A percentile compares a stretch with the other conserved stretches of the same genome.
Conservation (phyloP, 2,797 vertebrate genomes). For the Parambassis ranga region DNA sequence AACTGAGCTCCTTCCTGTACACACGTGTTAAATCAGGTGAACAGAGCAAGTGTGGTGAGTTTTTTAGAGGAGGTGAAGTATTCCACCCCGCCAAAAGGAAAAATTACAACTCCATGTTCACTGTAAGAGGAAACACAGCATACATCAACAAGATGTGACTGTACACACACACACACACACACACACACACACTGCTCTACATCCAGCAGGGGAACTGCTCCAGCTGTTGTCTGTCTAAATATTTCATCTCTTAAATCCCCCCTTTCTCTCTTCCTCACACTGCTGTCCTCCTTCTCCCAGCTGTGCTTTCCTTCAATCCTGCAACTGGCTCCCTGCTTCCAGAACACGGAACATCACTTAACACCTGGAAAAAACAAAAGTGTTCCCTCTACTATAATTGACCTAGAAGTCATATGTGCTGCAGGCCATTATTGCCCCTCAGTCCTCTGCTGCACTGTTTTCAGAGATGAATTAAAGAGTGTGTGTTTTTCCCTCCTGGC, state of each 20-base stretch:
- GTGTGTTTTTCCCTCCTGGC: conserved; percentile 32
- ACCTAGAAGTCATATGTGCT: conserved; percentile 24
- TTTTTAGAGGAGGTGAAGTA: too few species aligned
- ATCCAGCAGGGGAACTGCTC: conserved; percentile 47
- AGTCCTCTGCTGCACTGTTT: neutral
- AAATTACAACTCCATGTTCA: neutral
- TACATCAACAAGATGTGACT: neutral
- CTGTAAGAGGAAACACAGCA: neutral
- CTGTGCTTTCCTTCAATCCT: conserved; percentile 25
- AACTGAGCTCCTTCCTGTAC: too few species aligned
- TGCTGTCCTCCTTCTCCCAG: conserved; percentile 26
- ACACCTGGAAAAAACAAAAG: conserved; percentile 1
- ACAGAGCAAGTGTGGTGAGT: too few species aligned
- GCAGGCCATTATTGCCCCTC: conserved; percentile 20
- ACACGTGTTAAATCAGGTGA: too few species aligned
- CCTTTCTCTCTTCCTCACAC: conserved; percentile 14
- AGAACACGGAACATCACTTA: conserved; percentile 53
- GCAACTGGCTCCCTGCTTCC: neutral
- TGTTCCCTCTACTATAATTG: conserved; percentile 8
- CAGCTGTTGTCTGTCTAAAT: conserved; percentile 57
- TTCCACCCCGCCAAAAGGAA: too few species aligned
- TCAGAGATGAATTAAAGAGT: conserved; percentile 30
- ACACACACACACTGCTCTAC: neutral
- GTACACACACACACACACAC: neutral
- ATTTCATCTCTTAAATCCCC: conserved; percentile 50